Conservation (phyloP, 2,888 invertebrate genomes). For the Mycalesis mineus region DNA sequence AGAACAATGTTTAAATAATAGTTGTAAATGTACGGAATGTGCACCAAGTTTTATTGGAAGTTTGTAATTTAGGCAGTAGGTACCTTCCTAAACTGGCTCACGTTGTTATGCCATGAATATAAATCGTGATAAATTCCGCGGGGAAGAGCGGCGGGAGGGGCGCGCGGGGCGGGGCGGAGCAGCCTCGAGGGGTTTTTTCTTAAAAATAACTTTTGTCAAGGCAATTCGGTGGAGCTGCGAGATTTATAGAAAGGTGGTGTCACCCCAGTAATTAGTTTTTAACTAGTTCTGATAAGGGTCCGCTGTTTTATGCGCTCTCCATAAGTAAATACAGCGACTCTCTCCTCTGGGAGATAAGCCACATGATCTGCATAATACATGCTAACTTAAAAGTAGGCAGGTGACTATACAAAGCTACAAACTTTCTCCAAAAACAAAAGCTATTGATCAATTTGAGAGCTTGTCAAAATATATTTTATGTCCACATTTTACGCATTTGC, state of each 20-base stretch:
- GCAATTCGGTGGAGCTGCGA: slow-evolving; percentile 71
- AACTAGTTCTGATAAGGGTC: slow-evolving; percentile 79
- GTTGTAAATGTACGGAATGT: slow-evolving; percentile 3
- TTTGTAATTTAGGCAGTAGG: slow-evolving; percentile 59
- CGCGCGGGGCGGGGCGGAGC: slow-evolving; percentile 43
- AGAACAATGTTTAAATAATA: neutral
- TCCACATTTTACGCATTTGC: slow-evolving; percentile 45
- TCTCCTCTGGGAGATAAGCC: slow-evolving; percentile 5
- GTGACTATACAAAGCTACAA: slow-evolving; percentile 15
- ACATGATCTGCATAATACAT: slow-evolving; percentile 1
- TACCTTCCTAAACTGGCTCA: slow-evolving; percentile 71
- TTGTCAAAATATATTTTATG: slow-evolving; percentile 66
- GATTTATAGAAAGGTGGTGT: slow-evolving; percentile 78
- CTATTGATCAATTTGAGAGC: slow-evolving; percentile 41
- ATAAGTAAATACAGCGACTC: slow-evolving; percentile 34
- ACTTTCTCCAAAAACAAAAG: slow-evolving; percentile 47
- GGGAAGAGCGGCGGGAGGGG: slow-evolving; percentile 40
- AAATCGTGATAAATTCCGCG: slow-evolving; percentile 81
- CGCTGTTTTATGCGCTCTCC: slow-evolving; percentile 58
- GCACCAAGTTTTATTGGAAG: slow-evolving; percentile 53
- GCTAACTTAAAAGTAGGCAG: slow-evolving; percentile 2
- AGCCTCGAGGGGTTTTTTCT: slow-evolving; percentile 77
- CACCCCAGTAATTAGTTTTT: slow-evolving; percentile 78
- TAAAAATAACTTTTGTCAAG: slow-evolving; percentile 78
- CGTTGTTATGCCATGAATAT: slow-evolving; percentile 79